Percentiles rank a stretch among this genome's conserved stretches.
Conservation (phyloP, 2,888 invertebrate species). For the Macrophya alboannulata region DNA sequence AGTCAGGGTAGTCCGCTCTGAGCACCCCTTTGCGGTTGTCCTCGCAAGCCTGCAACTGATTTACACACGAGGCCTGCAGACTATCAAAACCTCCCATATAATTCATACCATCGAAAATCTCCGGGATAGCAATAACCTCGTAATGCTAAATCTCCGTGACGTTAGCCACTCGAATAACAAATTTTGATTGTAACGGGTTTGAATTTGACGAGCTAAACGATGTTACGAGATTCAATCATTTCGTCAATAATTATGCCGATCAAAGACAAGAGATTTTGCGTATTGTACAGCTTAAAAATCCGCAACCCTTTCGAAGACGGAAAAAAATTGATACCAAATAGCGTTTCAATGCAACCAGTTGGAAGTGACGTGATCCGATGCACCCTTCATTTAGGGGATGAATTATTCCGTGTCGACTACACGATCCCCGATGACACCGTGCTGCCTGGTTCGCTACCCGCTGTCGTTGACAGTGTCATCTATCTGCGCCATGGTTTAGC, state of each 20-base stretch:
- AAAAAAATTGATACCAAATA: background rate
- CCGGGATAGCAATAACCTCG: constrained; percentile 34
- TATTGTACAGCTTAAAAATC: background rate
- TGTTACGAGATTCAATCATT: no score
- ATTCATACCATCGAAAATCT: constrained; percentile 44
- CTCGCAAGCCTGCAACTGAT: constrained; percentile 76
- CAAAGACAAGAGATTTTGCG: background rate
- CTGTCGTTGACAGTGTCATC: constrained; percentile 76
- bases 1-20: constrained; percentile 71
- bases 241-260: no score
- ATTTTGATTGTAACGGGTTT: background rate
- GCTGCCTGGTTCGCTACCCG: constrained; percentile 62
- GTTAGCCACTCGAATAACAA: constrained; percentile 24
- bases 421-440: constrained; percentile 71
- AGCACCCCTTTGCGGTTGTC: constrained; percentile 58
- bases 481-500: constrained; percentile 62
- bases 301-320: background rate
- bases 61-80: constrained; percentile 67
- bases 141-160: constrained; percentile 25
- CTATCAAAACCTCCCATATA: constrained; percentile 48
- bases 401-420: constrained; percentile 78
- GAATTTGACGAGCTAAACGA: no score
- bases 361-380: constrained; percentile 48
- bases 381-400: constrained; percentile 68
- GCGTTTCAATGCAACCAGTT: constrained; percentile 12